phyloP scores from a whole-genome alignment of 64 coral and sea anemone genomes.

The Hydrozoanthus tunicans region DNA sequence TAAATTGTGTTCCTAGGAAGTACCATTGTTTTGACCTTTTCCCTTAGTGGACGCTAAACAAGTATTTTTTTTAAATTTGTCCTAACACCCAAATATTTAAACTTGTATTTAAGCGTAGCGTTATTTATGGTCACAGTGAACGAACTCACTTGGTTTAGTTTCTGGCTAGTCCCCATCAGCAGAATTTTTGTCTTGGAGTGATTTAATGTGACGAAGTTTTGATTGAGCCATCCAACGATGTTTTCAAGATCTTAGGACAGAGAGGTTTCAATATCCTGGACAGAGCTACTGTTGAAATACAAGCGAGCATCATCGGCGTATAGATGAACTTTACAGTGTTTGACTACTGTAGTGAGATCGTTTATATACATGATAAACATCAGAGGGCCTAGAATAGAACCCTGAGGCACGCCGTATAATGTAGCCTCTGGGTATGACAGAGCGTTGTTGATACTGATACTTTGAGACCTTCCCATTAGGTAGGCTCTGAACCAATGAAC shows the following conservation, averaged over 20 bases:
- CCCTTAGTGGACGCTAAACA: no score
- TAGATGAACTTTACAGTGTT: neutral
- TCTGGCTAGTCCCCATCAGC: constrained; percentile 9
- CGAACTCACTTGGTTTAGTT: constrained; percentile 10
- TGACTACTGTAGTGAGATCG: neutral
- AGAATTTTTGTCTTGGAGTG: constrained; percentile 41
- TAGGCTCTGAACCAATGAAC: constrained; percentile 40
- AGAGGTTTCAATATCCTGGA: neutral
- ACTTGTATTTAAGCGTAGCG: no score
- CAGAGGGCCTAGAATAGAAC: neutral
- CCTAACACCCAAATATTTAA: no score
- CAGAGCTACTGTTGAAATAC: constrained; percentile 11
- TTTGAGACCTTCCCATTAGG: constrained; percentile 1
- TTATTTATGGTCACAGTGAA: neutral
- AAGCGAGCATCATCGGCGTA: neutral
- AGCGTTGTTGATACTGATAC: neutral
- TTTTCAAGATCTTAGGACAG: neutral
- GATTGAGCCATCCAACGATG: constrained; percentile 12
- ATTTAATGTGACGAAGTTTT: neutral
- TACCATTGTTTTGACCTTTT: no score
- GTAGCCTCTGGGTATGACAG: neutral
- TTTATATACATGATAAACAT: neutral
- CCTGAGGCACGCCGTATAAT: constrained; percentile 37
- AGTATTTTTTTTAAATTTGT: no score
- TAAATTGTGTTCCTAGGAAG: no score